phyloP scores from a whole-genome alignment of 2,888 invertebrate genomes.

The Sinhomidia bicolor region DNA sequence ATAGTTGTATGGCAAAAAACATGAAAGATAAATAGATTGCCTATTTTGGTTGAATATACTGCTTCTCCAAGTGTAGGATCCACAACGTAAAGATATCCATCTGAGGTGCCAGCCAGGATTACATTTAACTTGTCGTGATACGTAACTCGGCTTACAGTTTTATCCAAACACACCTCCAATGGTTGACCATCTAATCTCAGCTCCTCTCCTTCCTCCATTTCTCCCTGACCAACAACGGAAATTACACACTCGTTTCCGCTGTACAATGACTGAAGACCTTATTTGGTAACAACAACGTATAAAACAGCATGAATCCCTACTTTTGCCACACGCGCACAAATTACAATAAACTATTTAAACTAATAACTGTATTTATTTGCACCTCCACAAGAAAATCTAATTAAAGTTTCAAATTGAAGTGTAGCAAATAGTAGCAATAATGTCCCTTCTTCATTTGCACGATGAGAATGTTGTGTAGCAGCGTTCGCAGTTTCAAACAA shows the following conservation, averaged over 20 bases:
- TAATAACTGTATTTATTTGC: too few relatives aligned
- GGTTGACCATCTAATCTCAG: slow-evolving; percentile 77
- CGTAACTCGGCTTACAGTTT: slow-evolving; percentile 77
- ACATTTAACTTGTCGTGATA: slow-evolving; percentile 81
- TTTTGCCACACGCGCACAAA: too few relatives aligned
- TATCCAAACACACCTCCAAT: slow-evolving; percentile 77
- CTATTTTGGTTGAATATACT: slow-evolving; percentile 77
- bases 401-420: too few relatives aligned
- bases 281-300: slow-evolving; percentile 17
- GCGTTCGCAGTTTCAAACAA: too few relatives aligned
- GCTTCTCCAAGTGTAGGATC: slow-evolving; percentile 80
- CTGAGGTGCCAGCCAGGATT: slow-evolving; percentile 80
- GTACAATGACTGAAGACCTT: background rate
- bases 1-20: too few relatives aligned
- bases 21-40: slow-evolving; percentile 59
- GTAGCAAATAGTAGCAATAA: too few relatives aligned
- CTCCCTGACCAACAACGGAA: background rate
- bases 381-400: too few relatives aligned
- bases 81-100: slow-evolving; percentile 79
- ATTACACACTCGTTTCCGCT: background rate
- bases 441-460: too few relatives aligned
- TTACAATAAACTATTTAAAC: too few relatives aligned
- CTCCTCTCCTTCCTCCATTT: slow-evolving; percentile 67
- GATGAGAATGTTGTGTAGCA: too few relatives aligned
- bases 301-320: slow-evolving; percentile 19